phyloP scores from a whole-genome alignment of 2,888 invertebrate genomes.

The Nipponacmea schrenckii region DNA sequence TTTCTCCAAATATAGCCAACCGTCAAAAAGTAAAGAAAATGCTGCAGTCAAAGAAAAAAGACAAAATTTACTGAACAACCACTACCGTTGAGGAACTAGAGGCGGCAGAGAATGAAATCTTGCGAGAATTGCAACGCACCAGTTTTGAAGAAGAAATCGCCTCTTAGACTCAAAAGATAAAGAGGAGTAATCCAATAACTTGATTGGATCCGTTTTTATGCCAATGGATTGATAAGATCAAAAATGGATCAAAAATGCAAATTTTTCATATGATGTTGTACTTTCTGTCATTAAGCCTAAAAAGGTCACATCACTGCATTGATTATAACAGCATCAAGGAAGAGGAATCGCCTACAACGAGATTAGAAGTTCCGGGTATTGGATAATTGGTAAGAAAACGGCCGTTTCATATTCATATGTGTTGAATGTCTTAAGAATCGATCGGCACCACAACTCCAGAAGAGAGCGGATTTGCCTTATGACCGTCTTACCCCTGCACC shows the following conservation, averaged over 20 bases:
- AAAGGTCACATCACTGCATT: not conserved
- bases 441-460: conserved; percentile 11
- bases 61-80: not conserved
- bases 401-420: not conserved
- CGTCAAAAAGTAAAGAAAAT: not conserved
- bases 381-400: not conserved
- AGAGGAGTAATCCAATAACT: not conserved
- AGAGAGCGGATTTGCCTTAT: conserved; percentile 22
- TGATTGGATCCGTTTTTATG: conserved; percentile 3
- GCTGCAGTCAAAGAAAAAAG: not conserved
- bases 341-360: not conserved
- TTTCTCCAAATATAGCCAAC: not conserved
- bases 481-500: conserved; percentile 21
- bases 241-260: not conserved
- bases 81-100: not conserved
- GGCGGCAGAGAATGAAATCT: not conserved
- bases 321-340: conserved; percentile 6
- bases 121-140: not conserved
- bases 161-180: not conserved
- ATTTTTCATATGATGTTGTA: not conserved
- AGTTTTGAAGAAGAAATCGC: conserved; percentile 1
- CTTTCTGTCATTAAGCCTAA: not conserved
- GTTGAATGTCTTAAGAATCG: conserved; percentile 9
- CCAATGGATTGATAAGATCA: not conserved
- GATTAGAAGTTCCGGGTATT: not conserved